Conservation (phyloP, 1,140 invertebrate genomes). For the Rhynchophorus ferrugineus region DNA sequence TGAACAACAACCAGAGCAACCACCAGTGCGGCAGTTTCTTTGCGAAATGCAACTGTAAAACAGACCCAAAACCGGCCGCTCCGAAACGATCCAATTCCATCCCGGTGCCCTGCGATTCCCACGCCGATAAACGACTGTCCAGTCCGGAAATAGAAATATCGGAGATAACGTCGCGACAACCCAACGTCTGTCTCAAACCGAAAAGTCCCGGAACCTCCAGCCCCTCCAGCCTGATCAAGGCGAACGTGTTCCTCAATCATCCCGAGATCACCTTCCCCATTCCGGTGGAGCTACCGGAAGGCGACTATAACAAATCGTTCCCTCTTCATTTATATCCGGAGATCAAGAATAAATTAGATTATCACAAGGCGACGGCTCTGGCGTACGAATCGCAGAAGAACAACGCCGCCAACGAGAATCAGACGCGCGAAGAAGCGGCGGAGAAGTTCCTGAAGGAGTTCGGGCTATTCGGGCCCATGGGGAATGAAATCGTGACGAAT, state of each 20-base stretch:
- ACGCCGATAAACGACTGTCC: constrained; percentile 32
- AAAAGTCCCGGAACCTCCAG: constrained; percentile 14
- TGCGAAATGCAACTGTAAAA: constrained; percentile 36
- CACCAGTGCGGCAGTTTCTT: constrained; percentile 41
- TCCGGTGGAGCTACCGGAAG: constrained; percentile 25
- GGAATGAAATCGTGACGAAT: constrained; percentile 33
- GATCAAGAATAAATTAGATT: constrained; percentile 31
- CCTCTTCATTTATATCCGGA: constrained; percentile 26
- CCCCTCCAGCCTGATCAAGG: constrained; percentile 22
- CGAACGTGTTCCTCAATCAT: constrained; percentile 31
- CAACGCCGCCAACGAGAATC: constrained; percentile 15
- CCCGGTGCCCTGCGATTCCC: constrained; percentile 6
- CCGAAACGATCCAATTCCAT: constrained; percentile 15
- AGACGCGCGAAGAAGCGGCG: constrained; percentile 29
- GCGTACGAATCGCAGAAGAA: constrained; percentile 21
- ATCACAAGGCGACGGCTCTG: constrained; percentile 33
- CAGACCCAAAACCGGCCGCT: constrained; percentile 21
- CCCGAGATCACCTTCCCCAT: constrained; percentile 36
- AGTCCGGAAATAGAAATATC: constrained; percentile 33
- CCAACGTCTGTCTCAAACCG: constrained; percentile 15
- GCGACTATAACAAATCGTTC: constrained; percentile 21
- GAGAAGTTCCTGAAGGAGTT: constrained; percentile 37
- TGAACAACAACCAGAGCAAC: constrained; percentile 23
- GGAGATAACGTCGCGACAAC: constrained; percentile 5
- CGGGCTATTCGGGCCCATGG: constrained; percentile 37